Evolutionary conservation across 2,888 invertebrate genomes (phyloP), one percentile per base, ranked within the genome.

Genomic region (Cheilosia grossa): DNA sequence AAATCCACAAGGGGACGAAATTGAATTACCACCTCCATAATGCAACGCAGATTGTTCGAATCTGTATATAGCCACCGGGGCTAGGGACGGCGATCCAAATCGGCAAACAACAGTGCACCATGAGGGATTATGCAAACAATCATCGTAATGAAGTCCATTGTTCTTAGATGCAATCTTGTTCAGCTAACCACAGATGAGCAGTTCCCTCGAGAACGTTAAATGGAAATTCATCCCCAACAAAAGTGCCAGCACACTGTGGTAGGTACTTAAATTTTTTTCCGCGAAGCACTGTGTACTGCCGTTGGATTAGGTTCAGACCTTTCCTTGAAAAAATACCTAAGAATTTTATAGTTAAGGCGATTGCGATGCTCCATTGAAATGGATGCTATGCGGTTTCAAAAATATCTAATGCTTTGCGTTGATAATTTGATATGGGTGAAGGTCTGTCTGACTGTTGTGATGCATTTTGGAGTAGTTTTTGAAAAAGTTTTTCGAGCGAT

Each of bases 81-180:
- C 13, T 21, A 24, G 9, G n/a, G 30, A 30, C 30, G 30, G 13
- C 10, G 15, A 10, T 37, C 9, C 21, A 58, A 37, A 47, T 13
- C 15, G 24, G 15, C 21, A 51, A 15, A 51, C 24, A 51, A 51
- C 24, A 24, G 30, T 21, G 3, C 33, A 19, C 44, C 4, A 54
- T 9, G 21, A 56, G 69, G 56, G 33, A 69, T 69, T 69, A 56
- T 47, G 47, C 27, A 42, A 69, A 69, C 56, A 56, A 69, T 56
- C 44, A 21, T 56, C 56, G 30, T 69, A 56, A 69, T 69, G 44
- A 54, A 19, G 19, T 56, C 21, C 44, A 56, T 56, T 56, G 69
- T 69, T 69, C 33, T 21, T 21, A 27, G 37, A 24, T 42, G 66
- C 54, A 67, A 53, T 67, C 42, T 69, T 56, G 67, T 44, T 27